phyloP scores from a whole-genome alignment of 2,113 vertebrate genomes.

The Fulica atra region DNA sequence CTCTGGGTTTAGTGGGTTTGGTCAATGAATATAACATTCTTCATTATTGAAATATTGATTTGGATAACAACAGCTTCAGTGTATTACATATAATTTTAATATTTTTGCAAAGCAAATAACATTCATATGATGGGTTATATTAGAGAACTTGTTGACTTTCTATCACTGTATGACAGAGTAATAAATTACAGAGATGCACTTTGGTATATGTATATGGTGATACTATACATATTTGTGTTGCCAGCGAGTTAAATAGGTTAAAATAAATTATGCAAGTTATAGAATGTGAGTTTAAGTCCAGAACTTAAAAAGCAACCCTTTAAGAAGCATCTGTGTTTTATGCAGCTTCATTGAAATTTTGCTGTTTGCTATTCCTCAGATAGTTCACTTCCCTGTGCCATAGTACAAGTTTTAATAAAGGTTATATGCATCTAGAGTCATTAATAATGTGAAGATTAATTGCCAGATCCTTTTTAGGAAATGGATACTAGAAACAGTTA shows the following conservation, averaged over 20 bases:
- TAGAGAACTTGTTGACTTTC: background rate
- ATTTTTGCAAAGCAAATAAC: background rate
- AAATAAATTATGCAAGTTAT: background rate
- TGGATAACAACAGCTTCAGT: background rate
- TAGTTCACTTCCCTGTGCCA: conserved; percentile 31
- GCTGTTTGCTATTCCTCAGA: conserved; percentile 21
- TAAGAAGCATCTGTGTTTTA: background rate
- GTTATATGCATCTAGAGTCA: conserved; percentile 33
- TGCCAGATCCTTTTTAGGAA: conserved; percentile 52
- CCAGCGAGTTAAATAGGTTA: background rate
- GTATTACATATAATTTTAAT: background rate
- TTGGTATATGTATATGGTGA: background rate
- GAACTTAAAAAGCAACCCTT: background rate
- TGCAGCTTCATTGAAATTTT: conserved; percentile 47
- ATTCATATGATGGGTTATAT: background rate
- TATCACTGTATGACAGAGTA: background rate
- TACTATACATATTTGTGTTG: background rate
- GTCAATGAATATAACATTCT: background rate
- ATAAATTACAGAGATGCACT: background rate
- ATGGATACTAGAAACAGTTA: conserved; percentile 48
- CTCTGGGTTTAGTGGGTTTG: background rate
- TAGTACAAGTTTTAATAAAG: conserved; percentile 62
- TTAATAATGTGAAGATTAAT: conserved; percentile 71
- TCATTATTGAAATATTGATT: background rate
- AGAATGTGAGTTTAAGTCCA: background rate